phyloP scores from a whole-genome alignment of 2,888 invertebrate genomes.

The Melinopterus prodromus region DNA sequence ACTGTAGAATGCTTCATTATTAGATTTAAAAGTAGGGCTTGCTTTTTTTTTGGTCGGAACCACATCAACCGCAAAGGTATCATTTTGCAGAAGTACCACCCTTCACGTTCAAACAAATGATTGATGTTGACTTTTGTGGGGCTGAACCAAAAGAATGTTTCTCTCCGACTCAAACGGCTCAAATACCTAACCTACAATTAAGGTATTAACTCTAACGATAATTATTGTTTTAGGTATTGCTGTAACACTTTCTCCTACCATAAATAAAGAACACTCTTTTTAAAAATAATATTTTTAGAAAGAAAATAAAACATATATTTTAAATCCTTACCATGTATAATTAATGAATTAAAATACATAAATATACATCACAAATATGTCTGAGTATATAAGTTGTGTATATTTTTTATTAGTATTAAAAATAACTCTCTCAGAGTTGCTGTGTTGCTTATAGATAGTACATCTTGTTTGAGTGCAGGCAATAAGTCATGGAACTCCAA shows the following conservation, averaged over 20 bases:
- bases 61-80: background rate
- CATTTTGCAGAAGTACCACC: background rate
- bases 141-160: background rate
- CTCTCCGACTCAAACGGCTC: background rate
- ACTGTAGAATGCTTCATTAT: too few relatives aligned
- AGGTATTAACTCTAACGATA: background rate
- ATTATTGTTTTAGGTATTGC: background rate
- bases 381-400: background rate
- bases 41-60: too few relatives aligned
- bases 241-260: background rate
- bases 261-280: background rate
- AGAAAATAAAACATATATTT: background rate
- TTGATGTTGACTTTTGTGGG: background rate
- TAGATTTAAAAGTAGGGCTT: too few relatives aligned
- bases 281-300: background rate
- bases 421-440: too few relatives aligned
- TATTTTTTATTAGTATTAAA: background rate
- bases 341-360: background rate
- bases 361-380: background rate
- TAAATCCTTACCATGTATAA: background rate
- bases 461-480: background rate
- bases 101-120: background rate
- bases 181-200: background rate
- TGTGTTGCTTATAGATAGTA: background rate
- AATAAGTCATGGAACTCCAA: background rate